Conservation (phyloP, 2,797 vertebrate species). For the Cirrhinus molitorella region DNA sequence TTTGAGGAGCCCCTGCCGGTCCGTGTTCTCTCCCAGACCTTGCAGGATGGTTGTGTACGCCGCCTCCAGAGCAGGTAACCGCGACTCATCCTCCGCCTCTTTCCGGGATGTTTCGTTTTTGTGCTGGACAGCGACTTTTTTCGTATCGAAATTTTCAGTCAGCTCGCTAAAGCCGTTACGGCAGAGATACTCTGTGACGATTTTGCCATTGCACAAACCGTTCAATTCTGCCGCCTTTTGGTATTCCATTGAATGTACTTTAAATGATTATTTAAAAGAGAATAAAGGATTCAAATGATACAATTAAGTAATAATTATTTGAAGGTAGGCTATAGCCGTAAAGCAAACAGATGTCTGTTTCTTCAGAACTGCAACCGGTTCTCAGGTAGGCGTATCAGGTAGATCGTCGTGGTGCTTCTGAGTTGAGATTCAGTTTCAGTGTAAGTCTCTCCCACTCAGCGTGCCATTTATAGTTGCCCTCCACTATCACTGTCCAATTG, state of each 20-base stretch:
- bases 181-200: slow-evolving; percentile 68
- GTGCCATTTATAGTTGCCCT: slow-evolving; percentile 62
- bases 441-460: not conserved
- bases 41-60: slow-evolving; percentile 83
- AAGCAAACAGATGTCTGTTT: not conserved
- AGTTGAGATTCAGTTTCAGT: slow-evolving; percentile 17
- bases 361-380: not conserved
- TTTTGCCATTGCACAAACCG: slow-evolving; percentile 66
- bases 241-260: slow-evolving; percentile 58
- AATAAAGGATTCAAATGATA: no score
- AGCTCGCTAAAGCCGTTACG: slow-evolving; percentile 71
- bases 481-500: slow-evolving; percentile 44
- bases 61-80: slow-evolving; percentile 73
- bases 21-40: slow-evolving; percentile 82
- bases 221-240: slow-evolving; percentile 66
- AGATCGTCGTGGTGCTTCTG: not conserved
- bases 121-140: slow-evolving; percentile 66
- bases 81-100: slow-evolving; percentile 70
- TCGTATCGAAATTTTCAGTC: slow-evolving; percentile 65
- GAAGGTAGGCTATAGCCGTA: not conserved
- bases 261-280: not conserved
- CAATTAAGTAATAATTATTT: not conserved
- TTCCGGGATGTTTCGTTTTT: slow-evolving; percentile 73
- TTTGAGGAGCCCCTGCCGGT: slow-evolving; percentile 81
- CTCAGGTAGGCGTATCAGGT: not conserved